A percentile compares a stretch with the other conserved stretches of the same genome.
Evolutionary conservation across 2,113 vertebrate species (phyloP).

Genomic region (Dicerorhinus sumatrensis): DNA sequence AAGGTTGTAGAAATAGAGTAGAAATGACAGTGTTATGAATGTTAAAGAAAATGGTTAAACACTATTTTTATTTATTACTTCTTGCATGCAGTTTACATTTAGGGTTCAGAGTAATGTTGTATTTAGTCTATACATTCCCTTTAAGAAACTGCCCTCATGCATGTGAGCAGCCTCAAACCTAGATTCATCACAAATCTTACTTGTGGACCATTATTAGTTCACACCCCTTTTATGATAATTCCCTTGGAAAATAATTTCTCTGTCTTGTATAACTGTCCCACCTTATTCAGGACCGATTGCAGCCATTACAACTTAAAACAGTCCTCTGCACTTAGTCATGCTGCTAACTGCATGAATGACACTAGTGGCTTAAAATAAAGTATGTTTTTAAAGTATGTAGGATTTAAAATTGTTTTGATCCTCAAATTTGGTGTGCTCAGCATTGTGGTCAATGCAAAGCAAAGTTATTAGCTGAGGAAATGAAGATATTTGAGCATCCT

Average conservation of each 20-base stretch:
- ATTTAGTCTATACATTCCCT: background rate
- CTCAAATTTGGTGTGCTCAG: background rate
- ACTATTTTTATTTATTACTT: background rate
- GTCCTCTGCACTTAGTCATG: background rate
- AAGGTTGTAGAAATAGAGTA: background rate
- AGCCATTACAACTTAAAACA: background rate
- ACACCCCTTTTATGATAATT: background rate
- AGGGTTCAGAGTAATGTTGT: background rate
- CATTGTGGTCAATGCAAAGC: background rate
- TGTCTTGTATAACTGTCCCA: background rate
- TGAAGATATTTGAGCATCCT: background rate
- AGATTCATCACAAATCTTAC: background rate
- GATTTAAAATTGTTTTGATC: background rate
- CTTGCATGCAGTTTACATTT: background rate
- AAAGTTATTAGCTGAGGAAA: background rate
- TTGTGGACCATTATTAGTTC: background rate
- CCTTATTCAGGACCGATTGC: background rate
- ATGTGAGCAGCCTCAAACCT: background rate
- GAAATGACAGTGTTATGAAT: background rate
- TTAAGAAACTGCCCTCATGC: background rate
- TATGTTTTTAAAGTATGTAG: background rate
- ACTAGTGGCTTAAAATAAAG: background rate
- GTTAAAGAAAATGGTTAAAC: background rate
- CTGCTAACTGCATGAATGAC: background rate
- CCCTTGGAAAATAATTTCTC: constrained; percentile 9